Evolutionary conservation across 1,140 invertebrate genomes (phyloP).

Genomic region (Holcopasites calliopsidis): DNA sequence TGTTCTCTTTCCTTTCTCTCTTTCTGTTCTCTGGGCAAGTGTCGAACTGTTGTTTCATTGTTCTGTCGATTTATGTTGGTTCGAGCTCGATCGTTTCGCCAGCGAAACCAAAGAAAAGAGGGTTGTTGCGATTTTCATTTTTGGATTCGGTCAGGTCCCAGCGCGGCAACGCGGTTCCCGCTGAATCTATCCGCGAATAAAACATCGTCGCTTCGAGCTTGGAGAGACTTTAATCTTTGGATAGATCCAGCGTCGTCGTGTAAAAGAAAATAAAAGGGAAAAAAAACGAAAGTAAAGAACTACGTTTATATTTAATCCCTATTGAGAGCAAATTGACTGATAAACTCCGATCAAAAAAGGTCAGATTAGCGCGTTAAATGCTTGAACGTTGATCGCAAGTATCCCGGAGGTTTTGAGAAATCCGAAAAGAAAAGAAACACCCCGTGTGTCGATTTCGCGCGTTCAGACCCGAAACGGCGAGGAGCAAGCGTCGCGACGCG

Average conservation of each 20-base stretch:
- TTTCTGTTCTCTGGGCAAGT: slow-evolving; percentile 15
- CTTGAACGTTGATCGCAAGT: no score
- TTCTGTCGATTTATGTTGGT: neutral
- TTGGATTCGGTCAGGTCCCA: slow-evolving; percentile 37
- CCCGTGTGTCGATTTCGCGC: slow-evolving; percentile 28
- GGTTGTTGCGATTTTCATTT: slow-evolving; percentile 23
- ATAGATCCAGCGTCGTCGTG: slow-evolving; percentile 21
- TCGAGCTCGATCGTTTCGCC: slow-evolving; percentile 17
- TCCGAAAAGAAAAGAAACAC: neutral
- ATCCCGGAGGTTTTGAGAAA: no score
- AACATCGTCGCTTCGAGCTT: no score
- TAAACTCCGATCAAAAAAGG: no score
- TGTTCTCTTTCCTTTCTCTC: no score
- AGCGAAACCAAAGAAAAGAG: slow-evolving; percentile 35
- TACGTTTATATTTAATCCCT: no score
- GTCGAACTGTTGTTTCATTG: slow-evolving; percentile 6
- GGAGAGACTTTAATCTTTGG: no score
- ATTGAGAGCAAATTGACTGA: no score
- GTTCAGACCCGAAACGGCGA: slow-evolving; percentile 2
- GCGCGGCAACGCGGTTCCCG: slow-evolving; percentile 2
- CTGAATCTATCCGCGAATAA: neutral
- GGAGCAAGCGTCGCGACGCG: slow-evolving; percentile 53
- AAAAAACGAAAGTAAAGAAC: neutral
- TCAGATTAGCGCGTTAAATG: no score
- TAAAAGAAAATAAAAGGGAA: neutral